Base-by-base conservation (phyloP, 2,888 invertebrate genomes). In the Hydrotaea diabolus region DNA sequence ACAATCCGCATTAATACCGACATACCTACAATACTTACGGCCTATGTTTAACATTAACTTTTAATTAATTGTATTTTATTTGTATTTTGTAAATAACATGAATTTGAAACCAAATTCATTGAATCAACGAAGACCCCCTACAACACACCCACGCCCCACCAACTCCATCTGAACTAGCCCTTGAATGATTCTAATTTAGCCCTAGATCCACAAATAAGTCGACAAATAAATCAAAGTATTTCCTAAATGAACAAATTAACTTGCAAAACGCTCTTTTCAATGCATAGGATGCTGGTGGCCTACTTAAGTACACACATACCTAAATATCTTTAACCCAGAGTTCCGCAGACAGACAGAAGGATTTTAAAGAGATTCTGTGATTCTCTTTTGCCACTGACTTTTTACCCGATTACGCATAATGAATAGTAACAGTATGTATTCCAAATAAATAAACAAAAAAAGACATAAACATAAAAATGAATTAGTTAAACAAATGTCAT, bases 31-130 rank as follows among this genome's bases (percentile, higher is more conserved):
- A 49, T 49, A 49, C 49, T 81, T 66, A 66, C 49, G 5, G 46
- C 19, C 26, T 36, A 31, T 17, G 66, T 73, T 46, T 72, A 66
- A 46, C 77, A 77, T 76, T 82, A 77, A 39, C 62, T 77, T 81
- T 75, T 69, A 77, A 62, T 73, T 79, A 79, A 39, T 39, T 49
- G n/a, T 82, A 72, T 73, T 74, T 55, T 64, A 66, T 69, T 83
- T 26, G 57, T 46, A 57, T 81, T 55, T 77, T 86, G 87, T 87
- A 86, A 86, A 87, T 87, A 87, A 79, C 76, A 80, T 77, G 84
- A 82, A 74, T 84, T 86, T 55, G 77, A 77, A 77, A 36, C 49
- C 31, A 80, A 71, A 46, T 69, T 69, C 73, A 53, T 82, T 76
- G 77, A 72, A 77, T 78, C 77, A 64, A 75, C 77, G 78, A 81